A percentile compares a stretch with the other conserved stretches of the same genome.
Evolutionary conservation across 2,113 vertebrate species (phyloP).

Genomic region (Pollimyrus isidori): DNA sequence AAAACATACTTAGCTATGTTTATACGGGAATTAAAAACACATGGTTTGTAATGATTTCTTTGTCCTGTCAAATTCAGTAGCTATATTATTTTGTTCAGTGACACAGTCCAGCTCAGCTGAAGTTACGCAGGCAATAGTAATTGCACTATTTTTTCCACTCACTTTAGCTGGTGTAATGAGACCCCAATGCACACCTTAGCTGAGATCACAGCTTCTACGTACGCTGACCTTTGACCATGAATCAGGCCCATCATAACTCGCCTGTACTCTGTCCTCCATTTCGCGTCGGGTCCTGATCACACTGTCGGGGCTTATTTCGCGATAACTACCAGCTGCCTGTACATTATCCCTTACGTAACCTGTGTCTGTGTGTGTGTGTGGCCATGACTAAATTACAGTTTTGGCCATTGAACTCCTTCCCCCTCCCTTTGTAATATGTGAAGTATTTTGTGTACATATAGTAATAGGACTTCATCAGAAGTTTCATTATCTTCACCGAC

Average conservation of each 20-base stretch:
- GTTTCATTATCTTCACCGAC: too few relatives aligned
- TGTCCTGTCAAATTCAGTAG: background rate
- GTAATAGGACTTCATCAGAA: too few relatives aligned
- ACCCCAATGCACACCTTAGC: background rate
- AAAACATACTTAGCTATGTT: background rate
- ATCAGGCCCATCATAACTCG: background rate
- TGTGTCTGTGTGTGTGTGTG: background rate
- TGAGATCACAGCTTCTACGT: background rate
- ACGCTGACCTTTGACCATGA: background rate
- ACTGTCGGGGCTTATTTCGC: too few relatives aligned
- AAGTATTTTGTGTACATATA: background rate
- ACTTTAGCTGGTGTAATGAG: background rate
- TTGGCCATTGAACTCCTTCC: background rate
- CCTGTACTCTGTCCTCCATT: background rate
- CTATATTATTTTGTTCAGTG: background rate
- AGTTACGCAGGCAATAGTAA: background rate
- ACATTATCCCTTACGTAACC: too few relatives aligned
- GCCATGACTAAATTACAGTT: background rate
- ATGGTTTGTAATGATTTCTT: background rate
- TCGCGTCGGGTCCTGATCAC: too few relatives aligned
- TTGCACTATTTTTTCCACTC: background rate
- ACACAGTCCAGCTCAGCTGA: background rate
- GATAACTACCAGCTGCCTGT: too few relatives aligned
- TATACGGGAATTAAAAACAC: background rate
- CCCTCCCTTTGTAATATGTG: background rate